Base-by-base conservation (phyloP, 2,888 invertebrate species). In the Drosophila flavopinicola region DNA sequence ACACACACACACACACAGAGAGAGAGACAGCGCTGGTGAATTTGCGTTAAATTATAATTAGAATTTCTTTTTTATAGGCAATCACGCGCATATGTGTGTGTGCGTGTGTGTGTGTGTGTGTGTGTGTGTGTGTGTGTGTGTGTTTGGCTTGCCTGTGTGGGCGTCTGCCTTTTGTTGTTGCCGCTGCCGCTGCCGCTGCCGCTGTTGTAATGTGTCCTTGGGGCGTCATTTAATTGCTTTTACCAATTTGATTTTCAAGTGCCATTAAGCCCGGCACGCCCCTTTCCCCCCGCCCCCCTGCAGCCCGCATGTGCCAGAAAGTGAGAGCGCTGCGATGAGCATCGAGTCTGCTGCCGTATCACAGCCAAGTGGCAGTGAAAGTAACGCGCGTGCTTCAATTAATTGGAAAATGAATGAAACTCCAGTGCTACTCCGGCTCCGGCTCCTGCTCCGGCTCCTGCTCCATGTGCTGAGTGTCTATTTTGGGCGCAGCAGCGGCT, bases 151-250 rank as follows among this genome's bases (percentile, higher is more conserved):
- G 47, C 33, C 42, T 49, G 56, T 63, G 48, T 45, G 58, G 42
- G 57, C 42, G 66, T 59, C 56, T 51, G 58, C 35, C 33, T 45
- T 48, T 30, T 60, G 75, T 60, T 70, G 67, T 59, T 71, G 72
- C 48, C 45, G 35, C 41, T 53, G 69, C 41, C 66, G 78, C 57
- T 71, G 72, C 48, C 45, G 35, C 41, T 53, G 69, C 41, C 66
- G 78, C 57, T 71, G 85, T 58, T 87, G 89, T 89, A 89, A 90
- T 90, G 85, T 90, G 91, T 91, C 90, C 90, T 90, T 90, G 90
- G 90, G 90, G 90, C 90, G 89, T 91, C 89, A 86, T 91, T 90
- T 90, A 90, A 90, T 90, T 90, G 90, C 89, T 90, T 90, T 86
- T 88, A 85, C 87, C 85, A 89, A 90, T 90, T 89, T 88, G 85